Evolutionary conservation across 2,888 invertebrate genomes (phyloP).

Genomic region (Odontothrips loti): DNA sequence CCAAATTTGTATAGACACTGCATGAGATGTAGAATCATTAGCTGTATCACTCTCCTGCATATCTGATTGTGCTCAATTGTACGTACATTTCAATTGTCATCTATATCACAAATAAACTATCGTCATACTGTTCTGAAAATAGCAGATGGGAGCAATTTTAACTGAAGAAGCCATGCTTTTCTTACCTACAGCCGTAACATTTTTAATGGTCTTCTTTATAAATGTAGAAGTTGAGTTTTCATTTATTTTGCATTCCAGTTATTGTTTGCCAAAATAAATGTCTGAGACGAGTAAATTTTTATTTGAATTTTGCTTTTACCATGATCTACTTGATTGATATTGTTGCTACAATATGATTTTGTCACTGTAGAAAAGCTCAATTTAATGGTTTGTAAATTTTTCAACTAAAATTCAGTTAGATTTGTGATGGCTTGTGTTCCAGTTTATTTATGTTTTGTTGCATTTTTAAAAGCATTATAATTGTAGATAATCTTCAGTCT

Average conservation of each 20-base stretch:
- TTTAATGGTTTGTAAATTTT: not conserved
- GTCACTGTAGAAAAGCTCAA: too few species aligned
- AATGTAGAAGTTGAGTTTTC: not conserved
- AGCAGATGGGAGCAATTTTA: not conserved
- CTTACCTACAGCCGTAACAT: not conserved
- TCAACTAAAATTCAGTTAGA: not conserved
- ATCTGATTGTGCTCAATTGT: constrained; percentile 19
- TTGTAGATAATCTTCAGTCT: not conserved
- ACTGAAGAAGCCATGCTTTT: not conserved
- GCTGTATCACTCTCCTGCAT: not conserved
- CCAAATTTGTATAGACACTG: not conserved
- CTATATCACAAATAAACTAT: not conserved
- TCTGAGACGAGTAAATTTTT: not conserved
- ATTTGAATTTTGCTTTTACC: not conserved
- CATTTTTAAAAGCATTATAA: not conserved
- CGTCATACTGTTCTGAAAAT: not conserved
- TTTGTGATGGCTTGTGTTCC: too few species aligned
- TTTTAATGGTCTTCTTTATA: not conserved
- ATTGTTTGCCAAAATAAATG: too few species aligned
- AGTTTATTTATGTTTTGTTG: not conserved
- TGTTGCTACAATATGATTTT: not conserved
- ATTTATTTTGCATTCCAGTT: not conserved
- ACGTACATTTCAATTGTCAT: not conserved
- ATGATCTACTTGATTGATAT: not conserved
- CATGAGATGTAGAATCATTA: not conserved